Evolutionary conservation across 2,888 invertebrate species (phyloP), one percentile per base, ranked within the genome.

Genomic region (Philonicus albiceps): DNA sequence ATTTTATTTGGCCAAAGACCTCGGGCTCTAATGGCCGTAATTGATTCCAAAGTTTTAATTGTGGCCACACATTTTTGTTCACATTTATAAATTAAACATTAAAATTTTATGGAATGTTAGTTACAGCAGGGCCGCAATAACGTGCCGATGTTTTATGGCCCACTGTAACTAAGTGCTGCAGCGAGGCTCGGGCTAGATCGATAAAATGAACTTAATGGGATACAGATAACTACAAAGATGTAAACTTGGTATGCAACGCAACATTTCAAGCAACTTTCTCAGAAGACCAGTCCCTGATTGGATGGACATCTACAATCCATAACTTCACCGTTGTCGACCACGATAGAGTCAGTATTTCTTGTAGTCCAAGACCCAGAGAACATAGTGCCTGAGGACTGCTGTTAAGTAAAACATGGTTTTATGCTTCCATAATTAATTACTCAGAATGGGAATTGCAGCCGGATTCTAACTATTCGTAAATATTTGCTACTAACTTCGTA

Each of bases 1-100:
- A 86, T 86, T 87, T 86, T 87, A 87, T 87, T 83, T 87, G 86
- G 87, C 43, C 86, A 83, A 83, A 86, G 87, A 87, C 86, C 86
- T 80, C 34, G 4, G 40, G 7, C 40, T 86, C 86, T 86, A 87
- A 78, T 81, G 75, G 80, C 80, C 75, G 73, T 87, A 87, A 87
- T 87, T 87, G 87, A 87, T 87, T 87, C 85, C 43, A 53, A 87
- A 64, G 78, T 87, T 87, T 81, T 85, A 86, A 81, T 74, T 75
- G 80, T 87, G 87, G 53, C 55, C 87, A 86, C 85, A 85, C 87
- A 87, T 87, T 86, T 64, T 87, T 83, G 83, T 83, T 83, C 83
- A 83, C 64, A 64, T 83, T 83, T 83, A 80, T 53, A 80, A 80
- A 80, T 80, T 80, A 80, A 80, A 80, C 80, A 80, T 80, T 22